Conservation (phyloP, 2,888 invertebrate species). For the Eupithecia dodoneata region DNA sequence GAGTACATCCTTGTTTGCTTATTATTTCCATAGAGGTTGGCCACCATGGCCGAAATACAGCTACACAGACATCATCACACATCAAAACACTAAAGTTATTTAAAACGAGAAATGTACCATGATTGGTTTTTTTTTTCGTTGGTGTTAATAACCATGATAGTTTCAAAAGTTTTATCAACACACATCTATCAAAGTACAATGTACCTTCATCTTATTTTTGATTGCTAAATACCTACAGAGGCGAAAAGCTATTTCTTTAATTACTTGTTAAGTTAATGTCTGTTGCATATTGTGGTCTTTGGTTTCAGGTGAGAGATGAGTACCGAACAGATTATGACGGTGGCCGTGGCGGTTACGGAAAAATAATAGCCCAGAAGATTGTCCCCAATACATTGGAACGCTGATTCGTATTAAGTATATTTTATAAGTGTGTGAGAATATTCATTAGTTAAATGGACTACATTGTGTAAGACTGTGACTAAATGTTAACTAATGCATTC, state of each 20-base stretch:
- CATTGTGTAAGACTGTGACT: slow-evolving; percentile 59
- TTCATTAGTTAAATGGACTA: slow-evolving; percentile 45
- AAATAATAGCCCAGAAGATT: slow-evolving; percentile 94
- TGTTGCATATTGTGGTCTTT: not conserved
- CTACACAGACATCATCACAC: not conserved
- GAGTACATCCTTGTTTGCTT: not conserved
- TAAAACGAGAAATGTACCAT: no score
- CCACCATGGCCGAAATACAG: not conserved
- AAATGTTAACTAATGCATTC: slow-evolving; percentile 45
- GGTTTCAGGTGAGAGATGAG: slow-evolving; percentile 95
- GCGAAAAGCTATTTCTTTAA: not conserved
- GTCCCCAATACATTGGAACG: slow-evolving; percentile 84
- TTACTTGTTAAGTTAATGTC: no score
- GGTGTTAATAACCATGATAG: no score
- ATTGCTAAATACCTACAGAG: not conserved
- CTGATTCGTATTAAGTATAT: slow-evolving; percentile 49
- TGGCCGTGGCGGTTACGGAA: slow-evolving; percentile 98
- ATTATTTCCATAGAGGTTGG: not conserved
- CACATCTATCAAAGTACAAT: not conserved
- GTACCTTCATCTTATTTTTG: not conserved
- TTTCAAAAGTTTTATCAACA: no score
- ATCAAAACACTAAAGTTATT: not conserved
- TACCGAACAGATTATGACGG: slow-evolving; percentile 98
- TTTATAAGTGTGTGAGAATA: slow-evolving; percentile 42
- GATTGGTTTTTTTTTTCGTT: no score